Base-by-base conservation (phyloP, 2,797 vertebrate species). In the Microtus obscurus region DNA sequence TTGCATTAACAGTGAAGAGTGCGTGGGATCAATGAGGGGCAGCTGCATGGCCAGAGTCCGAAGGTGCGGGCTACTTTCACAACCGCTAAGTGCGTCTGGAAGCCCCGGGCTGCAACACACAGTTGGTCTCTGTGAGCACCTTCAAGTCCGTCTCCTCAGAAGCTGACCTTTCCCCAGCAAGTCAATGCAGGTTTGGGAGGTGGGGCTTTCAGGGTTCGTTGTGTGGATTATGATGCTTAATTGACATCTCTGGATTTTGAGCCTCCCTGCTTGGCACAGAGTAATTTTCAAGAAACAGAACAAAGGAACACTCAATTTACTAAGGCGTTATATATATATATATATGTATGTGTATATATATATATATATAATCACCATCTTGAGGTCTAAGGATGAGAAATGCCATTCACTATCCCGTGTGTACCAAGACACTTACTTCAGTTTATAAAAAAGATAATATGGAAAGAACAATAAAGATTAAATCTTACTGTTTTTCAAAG, bases 401-500 rank as follows among this genome's bases (percentile, higher is more conserved):
- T 76, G 61, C 43, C 83, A 94, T 53, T 88, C 94, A 78, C 74
- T 45, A 71, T 83, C 63, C n/a, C 31, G 82, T 87, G 93, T 93
- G 37, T 31, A 96, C 21, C 19, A 95, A 95, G 25, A 90, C 5
- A 96, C 2, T 78, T 87, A 91, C 65, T 97, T 96, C 34, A 90
- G 77, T 79, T 94, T 74, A 91, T 34, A 67, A 5, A 93, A 93
- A 95, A 29, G 63, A 69, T 88, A 94, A 90, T 56, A 80, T 71
- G 23, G 34, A 37, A 80, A 92, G n/a, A 87, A 13, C 12, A 45
- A 91, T 87, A 93, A 85, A 81, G 56, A 94, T 94, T 82, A 97
- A 97, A 73, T 1, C 40, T 80, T 93, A 90, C 71, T 73, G 8
- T 93, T 95, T 96, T 87, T 90, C 77, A 40, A 94, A 96, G 65